phyloP scores from a whole-genome alignment of 2,113 vertebrate species.

The Pogonocichla stellata region DNA sequence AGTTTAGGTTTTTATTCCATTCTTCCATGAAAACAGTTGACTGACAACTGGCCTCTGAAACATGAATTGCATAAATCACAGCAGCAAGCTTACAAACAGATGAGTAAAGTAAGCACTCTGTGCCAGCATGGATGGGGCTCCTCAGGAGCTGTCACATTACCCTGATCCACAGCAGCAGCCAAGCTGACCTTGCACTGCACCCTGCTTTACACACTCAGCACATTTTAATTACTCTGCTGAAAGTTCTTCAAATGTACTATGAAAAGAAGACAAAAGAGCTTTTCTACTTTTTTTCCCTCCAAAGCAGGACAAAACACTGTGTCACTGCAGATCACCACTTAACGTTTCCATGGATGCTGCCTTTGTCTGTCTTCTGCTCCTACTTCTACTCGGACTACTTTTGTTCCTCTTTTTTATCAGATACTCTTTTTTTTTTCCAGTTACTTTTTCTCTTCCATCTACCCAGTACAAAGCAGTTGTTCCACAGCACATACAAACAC shows the following conservation, averaged over 20 bases:
- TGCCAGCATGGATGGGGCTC: neutral
- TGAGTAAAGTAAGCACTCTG: neutral
- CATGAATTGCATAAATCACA: neutral
- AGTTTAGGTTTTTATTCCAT: neutral
- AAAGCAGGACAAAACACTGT: neutral
- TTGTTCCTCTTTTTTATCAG: neutral
- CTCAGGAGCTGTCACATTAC: neutral
- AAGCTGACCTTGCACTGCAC: neutral
- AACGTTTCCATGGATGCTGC: neutral
- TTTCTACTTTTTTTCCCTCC: neutral
- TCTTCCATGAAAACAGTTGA: neutral
- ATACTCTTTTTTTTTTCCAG: too few relatives aligned
- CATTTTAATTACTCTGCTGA: neutral
- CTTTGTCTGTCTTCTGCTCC: neutral
- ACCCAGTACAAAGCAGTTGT: neutral
- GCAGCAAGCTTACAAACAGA: neutral
- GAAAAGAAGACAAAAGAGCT: neutral
- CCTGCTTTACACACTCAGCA: neutral
- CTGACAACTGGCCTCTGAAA: neutral
- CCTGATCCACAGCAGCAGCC: neutral
- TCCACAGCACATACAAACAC: neutral
- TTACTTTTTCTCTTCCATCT: neutral
- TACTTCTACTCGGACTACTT: neutral
- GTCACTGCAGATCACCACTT: neutral
- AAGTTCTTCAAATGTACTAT: neutral